Evolutionary conservation across 1,140 invertebrate genomes (phyloP), one percentile per base, ranked within the genome.

Genomic region (Drosophila sucinea): DNA sequence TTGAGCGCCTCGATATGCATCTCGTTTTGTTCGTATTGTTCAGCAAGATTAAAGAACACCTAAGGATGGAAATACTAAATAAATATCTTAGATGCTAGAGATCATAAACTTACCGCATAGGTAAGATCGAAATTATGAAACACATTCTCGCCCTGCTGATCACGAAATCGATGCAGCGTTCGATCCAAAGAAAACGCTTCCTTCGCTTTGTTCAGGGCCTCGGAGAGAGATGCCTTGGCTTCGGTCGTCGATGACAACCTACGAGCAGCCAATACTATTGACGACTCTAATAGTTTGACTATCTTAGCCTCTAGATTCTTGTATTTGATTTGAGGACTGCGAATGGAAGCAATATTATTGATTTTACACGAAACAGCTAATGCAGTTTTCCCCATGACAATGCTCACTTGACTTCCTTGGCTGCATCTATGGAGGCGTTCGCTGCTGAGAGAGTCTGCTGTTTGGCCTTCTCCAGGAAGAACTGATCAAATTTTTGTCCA

Each of bases 1-100:
- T 98, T 98, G 27, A 99, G 93, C 1, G 98, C 98, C 93, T 99
- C 98, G 2, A 96, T 96, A 86, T 96, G 98, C 95, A 99, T 97
- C 90, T 98, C 97, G 92, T 98, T 99, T 40, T 95, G 95, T 6
- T 96, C 95, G 91, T 99, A 99, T 92, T 99, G 98, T 91, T 95
- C 96, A 1, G 97, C 98, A 41, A 99, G 93, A 92, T 99, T 99
- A 77, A 99, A 98, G 30, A 98, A 93, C 2, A 98, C 97, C 97
- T 98, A 79, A 10, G 92, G 91, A 3, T 4, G 1, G 25, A 0
- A 47, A 38, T 10, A 3, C 10, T 1, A 35, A 30, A 30, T 30
- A 30, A 30, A 2, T 3, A 0, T 30, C 30, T 4, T 30, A 10
- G n/a, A 25, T 0, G 4, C 4, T 3, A 1, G 0, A 33, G 7